Percentiles rank a stretch among this genome's conserved stretches.
Evolutionary conservation across 1,140 invertebrate genomes (phyloP).

Genomic region (Globodera ellingtonae): DNA sequence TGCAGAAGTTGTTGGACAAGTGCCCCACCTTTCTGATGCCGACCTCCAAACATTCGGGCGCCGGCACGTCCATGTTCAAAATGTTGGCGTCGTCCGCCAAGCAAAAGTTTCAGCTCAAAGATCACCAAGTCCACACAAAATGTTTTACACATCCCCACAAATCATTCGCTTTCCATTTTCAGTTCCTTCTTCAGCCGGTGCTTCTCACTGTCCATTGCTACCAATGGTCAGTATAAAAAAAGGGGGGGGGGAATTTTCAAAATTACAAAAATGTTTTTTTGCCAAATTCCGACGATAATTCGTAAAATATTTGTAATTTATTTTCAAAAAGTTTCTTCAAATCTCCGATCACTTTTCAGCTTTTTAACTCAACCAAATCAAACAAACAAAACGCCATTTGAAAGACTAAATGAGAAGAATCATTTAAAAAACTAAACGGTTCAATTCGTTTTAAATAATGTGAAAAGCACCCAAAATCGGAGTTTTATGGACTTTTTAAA

Average conservation of each 20-base stretch:
- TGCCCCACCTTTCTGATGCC: slow-evolving; percentile 61
- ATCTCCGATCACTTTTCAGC: too few relatives aligned
- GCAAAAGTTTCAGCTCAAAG: slow-evolving; percentile 73
- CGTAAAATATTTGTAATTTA: too few relatives aligned
- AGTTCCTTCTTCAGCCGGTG: slow-evolving; percentile 84
- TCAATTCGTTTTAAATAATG: too few relatives aligned
- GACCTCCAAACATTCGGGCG: slow-evolving; percentile 31
- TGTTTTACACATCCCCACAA: background rate
- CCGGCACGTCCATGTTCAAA: slow-evolving; percentile 28
- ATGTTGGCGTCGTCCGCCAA: slow-evolving; percentile 29
- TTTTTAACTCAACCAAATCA: too few relatives aligned
- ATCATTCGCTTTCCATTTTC: background rate
- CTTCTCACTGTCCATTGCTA: slow-evolving; percentile 86
- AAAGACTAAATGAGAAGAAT: background rate
- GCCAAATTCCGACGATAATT: too few relatives aligned
- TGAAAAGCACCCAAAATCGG: too few relatives aligned
- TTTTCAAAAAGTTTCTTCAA: too few relatives aligned
- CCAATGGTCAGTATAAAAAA: slow-evolving; percentile 72
- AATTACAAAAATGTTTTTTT: too few relatives aligned
- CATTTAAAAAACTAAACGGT: background rate
- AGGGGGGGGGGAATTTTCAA: too few relatives aligned
- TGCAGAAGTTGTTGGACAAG: slow-evolving; percentile 62
- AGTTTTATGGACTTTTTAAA: too few relatives aligned
- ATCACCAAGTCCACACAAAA: slow-evolving; percentile 72
- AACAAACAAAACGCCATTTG: too few relatives aligned